Percentiles rank a stretch among this genome's conserved stretches.
Conservation (phyloP, 2,113 vertebrate genomes). For the Abramis brama region DNA sequence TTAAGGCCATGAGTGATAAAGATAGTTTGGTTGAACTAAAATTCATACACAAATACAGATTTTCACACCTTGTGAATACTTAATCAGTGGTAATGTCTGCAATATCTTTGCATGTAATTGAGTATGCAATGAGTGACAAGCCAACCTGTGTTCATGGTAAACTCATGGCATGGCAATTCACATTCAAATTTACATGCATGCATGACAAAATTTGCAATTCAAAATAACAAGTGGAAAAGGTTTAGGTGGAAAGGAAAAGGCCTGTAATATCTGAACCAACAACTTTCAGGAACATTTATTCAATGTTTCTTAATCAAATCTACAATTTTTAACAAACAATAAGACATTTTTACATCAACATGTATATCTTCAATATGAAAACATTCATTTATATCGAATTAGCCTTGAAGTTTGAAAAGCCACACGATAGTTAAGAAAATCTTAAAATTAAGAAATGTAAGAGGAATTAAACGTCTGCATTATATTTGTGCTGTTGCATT, state of each 20-base stretch:
- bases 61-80: background rate
- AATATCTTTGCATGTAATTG: background rate
- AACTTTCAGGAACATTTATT: background rate
- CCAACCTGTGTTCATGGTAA: background rate
- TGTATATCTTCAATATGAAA: background rate
- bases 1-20: background rate
- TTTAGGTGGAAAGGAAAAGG: background rate
- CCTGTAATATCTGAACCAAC: background rate
- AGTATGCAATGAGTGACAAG: background rate
- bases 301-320: background rate
- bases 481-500: conserved; percentile 82
- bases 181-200: background rate
- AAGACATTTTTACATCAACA: background rate
- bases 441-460: conserved; percentile 10
- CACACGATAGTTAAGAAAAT: background rate
- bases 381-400: background rate
- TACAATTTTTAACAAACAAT: background rate
- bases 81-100: background rate
- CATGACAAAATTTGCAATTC: background rate
- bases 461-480: conserved; percentile 63
- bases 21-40: background rate
- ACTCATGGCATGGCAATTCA: background rate
- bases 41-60: background rate
- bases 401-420: background rate
- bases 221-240: background rate